Evolutionary conservation across 2,888 invertebrate species (phyloP), one percentile per base, ranked within the genome.

Genomic region (Epirrhoe alternata): DNA sequence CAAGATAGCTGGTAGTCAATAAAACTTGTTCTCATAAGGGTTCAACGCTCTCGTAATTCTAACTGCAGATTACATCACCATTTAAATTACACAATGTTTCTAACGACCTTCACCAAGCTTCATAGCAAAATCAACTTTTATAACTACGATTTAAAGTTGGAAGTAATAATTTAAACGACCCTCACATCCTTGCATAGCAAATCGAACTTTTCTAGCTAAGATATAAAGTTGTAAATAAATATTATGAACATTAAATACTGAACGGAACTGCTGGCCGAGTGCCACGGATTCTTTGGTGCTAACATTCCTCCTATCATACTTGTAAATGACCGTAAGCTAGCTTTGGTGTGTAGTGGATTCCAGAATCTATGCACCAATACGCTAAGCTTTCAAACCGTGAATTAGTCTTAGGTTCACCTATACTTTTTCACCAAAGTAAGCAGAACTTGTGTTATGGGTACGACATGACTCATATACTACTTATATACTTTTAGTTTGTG

Each of bases 261-360:
- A 64, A 74, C 75, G 74, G 82, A 83, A 82, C 77, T 66, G 74
- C 72, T 84, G 84, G 81, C 79, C 75, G 69, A 68, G 69, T 84
- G 80, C 84, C 82, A 81, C 71, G 69, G 66, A 69, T 73, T 72
- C 51, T 63, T 69, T 56, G 17, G 33, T 35, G 45, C 17, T 31
- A 55, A 55, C 59, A 63, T 65, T 64, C 55, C 49, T 38, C 3
- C 38, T 12, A 10, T 42, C 10, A 10, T 42, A 12, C 10, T 42
- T 4, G 12, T 12, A 33, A 33, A 33, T 33, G 33, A 7, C 7
- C 7, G 33, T 7, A 33, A 7, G 33, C 38, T 10, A 38, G 8
- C 10, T 42, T 5, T 12, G 38, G 10, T 42, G 38, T 12, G 12
- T 42, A 10, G 12, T 42, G 38, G 38, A 42, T 42, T 42, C 38